Evolutionary conservation across 2,113 vertebrate genomes (phyloP).

Genomic region (Polypterus bichir): DNA sequence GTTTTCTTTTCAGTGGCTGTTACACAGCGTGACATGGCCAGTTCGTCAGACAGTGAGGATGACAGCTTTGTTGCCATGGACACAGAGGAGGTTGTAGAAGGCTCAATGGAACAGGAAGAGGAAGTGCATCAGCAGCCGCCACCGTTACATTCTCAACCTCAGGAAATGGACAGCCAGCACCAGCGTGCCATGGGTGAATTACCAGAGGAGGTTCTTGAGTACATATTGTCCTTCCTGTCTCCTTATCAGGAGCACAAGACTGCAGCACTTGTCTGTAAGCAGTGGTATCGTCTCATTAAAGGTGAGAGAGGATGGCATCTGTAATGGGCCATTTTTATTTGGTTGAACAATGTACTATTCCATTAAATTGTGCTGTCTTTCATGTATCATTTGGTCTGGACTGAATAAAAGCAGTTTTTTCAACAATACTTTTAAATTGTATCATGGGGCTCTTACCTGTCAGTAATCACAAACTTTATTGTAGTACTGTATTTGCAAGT

Average conservation of each 20-base stretch:
- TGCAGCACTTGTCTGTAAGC: conserved; percentile 90
- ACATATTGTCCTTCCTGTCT: conserved; percentile 92
- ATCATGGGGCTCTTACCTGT: too few relatives aligned
- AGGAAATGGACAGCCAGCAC: conserved; percentile 33
- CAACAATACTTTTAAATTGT: too few relatives aligned
- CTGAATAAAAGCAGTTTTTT: too few relatives aligned
- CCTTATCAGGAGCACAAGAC: conserved; percentile 97
- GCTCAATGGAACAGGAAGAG: conserved; percentile 47
- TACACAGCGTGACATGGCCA: conserved; percentile 76
- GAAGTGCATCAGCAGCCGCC: conserved; percentile 36
- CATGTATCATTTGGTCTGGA: too few relatives aligned
- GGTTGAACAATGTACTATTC: too few relatives aligned
- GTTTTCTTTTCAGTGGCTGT: conserved; percentile 17
- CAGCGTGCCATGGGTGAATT: conserved; percentile 72
- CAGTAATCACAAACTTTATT: too few relatives aligned
- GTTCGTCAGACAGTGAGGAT: conserved; percentile 78
- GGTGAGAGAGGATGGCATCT: conserved; percentile 48
- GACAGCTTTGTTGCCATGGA: conserved; percentile 88
- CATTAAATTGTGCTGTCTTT: too few relatives aligned
- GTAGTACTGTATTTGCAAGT: too few relatives aligned
- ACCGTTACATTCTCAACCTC: conserved; percentile 15
- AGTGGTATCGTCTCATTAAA: conserved; percentile 98
- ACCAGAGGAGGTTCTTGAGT: conserved; percentile 91
- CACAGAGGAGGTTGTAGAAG: conserved; percentile 56
- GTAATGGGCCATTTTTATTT: background rate